Percentiles rank a stretch among this genome's conserved stretches.
Conservation (phyloP, 2,888 invertebrate species). For the Mactromeris polynyma region DNA sequence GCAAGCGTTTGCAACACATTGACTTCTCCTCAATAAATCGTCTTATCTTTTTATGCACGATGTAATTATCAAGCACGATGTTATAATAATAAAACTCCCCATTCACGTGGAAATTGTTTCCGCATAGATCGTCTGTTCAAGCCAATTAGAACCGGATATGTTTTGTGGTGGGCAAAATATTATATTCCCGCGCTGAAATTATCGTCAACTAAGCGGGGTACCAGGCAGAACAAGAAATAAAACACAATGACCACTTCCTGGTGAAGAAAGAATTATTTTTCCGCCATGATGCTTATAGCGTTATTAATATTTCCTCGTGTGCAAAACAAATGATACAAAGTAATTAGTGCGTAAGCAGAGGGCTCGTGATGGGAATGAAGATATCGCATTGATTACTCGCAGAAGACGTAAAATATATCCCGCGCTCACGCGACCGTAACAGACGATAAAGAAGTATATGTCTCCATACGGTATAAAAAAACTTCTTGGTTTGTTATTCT, state of each 20-base stretch:
- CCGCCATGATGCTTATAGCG: constrained; percentile 9
- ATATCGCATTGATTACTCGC: constrained; percentile 35
- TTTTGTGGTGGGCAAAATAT: background rate
- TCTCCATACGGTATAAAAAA: constrained; percentile 27
- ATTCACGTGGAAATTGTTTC: background rate
- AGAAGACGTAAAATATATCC: constrained; percentile 38
- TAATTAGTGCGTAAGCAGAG: constrained; percentile 40
- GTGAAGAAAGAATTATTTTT: constrained; percentile 20
- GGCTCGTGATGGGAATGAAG: constrained; percentile 16
- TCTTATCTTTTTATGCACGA: background rate
- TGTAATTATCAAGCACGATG: background rate
- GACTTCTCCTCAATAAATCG: background rate
- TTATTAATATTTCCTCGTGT: constrained; percentile 37
- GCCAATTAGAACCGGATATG: background rate
- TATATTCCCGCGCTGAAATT: background rate
- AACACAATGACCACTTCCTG: background rate
- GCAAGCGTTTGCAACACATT: background rate
- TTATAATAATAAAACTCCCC: background rate
- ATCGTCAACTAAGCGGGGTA: background rate
- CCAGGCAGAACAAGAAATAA: background rate
- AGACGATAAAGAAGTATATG: constrained; percentile 35
- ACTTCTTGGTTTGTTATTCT: constrained; percentile 23
- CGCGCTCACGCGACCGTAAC: constrained; percentile 36
- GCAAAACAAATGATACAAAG: constrained; percentile 13
- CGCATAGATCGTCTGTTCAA: background rate